Evolutionary conservation across 53 echinoderm and acorn worm species (phyloP).

Genomic region (Pentamera pediparva): DNA sequence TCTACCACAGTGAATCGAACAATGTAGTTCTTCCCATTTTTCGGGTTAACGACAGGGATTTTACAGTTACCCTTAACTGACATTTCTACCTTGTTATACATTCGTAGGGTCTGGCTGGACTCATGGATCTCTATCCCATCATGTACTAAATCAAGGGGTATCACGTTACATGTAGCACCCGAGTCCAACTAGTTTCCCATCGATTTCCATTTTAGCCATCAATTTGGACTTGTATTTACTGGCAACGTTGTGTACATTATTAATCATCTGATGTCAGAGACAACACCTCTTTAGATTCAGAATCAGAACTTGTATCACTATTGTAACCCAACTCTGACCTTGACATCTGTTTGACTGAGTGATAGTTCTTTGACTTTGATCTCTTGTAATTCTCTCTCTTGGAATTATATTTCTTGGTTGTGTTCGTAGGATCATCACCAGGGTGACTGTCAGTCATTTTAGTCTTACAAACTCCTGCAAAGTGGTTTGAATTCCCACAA

Average conservation of each 20-base stretch:
- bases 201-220: constrained; percentile 3
- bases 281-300: neutral
- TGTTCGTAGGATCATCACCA: too few species aligned
- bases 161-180: constrained; percentile 43
- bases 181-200: constrained; percentile 23
- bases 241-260: too few species aligned
- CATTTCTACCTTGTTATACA: neutral
- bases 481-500: constrained; percentile 9
- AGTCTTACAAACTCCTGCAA: neutral
- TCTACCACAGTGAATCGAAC: constrained; percentile 31
- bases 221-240: too few species aligned
- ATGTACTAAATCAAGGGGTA: constrained; percentile 41
- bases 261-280: neutral
- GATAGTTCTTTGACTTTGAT: neutral
- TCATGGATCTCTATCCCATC: neutral
- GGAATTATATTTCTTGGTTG: neutral
- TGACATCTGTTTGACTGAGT: too few species aligned
- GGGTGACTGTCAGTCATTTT: neutral
- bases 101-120: neutral
- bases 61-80: neutral
- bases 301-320: neutral
- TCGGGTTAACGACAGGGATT: neutral
- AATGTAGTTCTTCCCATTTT: constrained; percentile 9
- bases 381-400: too few species aligned
- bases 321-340: neutral